A percentile compares a stretch with the other conserved stretches of the same genome.
These are phyloP conservation scores for Ceratina australensis DNA, from an alignment of 1,140 invertebrate species.

Conservation along the genomic window DNA sequence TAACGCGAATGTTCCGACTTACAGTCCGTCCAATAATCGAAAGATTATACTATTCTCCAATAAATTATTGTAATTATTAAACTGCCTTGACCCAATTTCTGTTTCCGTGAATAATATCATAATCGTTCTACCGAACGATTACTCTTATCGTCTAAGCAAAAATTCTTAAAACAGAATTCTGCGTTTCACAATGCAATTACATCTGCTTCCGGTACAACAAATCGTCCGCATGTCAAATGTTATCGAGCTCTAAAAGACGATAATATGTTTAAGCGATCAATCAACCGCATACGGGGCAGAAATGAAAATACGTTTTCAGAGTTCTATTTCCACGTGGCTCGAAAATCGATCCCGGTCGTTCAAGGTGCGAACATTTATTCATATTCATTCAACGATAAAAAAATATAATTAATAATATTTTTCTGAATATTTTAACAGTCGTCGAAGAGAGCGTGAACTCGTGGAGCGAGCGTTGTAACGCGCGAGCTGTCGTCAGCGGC, in stretches of 20 bases:
- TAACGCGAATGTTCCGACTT: constrained; percentile 23
- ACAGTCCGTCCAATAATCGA: constrained; percentile 49
- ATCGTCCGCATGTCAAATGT: constrained; percentile 54
- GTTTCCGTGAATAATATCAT: not conserved
- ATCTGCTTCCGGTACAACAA: constrained; percentile 49
- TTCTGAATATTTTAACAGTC: too few species aligned
- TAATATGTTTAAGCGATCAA: constrained; percentile 31
- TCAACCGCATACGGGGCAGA: not conserved
- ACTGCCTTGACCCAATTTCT: constrained; percentile 33
- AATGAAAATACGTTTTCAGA: not conserved
- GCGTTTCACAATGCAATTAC: not conserved
- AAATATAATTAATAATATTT: not conserved
- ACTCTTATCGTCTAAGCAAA: constrained; percentile 17
- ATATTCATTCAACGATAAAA: not conserved
- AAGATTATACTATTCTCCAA: constrained; percentile 32
- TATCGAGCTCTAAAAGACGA: constrained; percentile 55
- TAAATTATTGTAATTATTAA: constrained; percentile 58
- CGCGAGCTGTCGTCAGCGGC: not conserved
- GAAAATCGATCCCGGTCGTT: too few species aligned
- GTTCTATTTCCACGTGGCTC: too few species aligned
- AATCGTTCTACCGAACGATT: constrained; percentile 12
- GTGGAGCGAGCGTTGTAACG: not conserved
- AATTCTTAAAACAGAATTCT: not conserved
- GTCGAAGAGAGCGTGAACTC: not conserved
- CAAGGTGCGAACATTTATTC: too few species aligned